Conservation (phyloP, 2,113 vertebrate genomes). For the Ciconia stormi region DNA sequence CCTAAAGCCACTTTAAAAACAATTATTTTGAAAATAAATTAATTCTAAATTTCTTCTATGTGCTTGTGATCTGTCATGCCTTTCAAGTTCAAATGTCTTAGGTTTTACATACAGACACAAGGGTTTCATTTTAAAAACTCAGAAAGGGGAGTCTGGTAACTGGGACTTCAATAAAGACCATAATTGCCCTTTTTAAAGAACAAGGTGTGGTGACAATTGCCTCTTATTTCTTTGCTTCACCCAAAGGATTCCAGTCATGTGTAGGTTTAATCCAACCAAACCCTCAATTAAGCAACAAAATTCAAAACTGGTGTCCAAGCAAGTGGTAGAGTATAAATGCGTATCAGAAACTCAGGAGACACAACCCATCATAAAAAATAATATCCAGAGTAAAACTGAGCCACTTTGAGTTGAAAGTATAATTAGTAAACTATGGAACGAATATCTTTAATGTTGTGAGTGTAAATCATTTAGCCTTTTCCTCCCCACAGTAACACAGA, state of each 20-base stretch:
- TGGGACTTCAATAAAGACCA: neutral
- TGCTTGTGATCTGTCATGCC: neutral
- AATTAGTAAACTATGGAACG: neutral
- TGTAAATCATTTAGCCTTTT: neutral
- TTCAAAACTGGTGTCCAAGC: neutral
- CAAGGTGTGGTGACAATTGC: neutral
- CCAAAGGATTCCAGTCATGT: neutral
- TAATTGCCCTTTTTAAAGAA: neutral
- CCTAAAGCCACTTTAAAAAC: conserved; percentile 3
- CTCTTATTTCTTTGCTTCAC: neutral
- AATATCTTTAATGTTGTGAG: neutral
- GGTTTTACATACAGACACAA: neutral
- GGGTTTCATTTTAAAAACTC: neutral
- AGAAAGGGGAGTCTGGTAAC: neutral
- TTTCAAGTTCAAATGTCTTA: neutral
- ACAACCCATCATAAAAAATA: neutral
- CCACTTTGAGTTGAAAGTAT: neutral
- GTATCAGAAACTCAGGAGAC: neutral
- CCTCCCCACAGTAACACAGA: neutral
- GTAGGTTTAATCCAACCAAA: neutral
- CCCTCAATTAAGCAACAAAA: neutral
- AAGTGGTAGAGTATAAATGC: neutral
- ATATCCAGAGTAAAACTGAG: neutral
- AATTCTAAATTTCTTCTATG: neutral
- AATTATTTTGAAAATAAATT: conserved; percentile 32